Base-by-base conservation (phyloP, 2,113 vertebrate genomes). In the Muntiacus reevesi region DNA sequence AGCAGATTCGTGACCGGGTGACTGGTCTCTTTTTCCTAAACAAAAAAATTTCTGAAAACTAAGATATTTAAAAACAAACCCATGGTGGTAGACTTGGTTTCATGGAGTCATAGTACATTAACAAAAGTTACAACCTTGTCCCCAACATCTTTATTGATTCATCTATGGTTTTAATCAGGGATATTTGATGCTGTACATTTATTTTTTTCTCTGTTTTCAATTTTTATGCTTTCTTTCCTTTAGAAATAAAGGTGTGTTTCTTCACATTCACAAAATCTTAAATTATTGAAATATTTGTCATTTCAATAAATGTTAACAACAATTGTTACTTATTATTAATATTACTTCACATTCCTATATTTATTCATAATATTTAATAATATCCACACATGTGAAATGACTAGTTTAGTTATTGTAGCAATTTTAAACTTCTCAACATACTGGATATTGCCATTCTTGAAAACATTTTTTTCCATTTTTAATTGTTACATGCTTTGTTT, bases 1-100 rank as follows among this genome's bases (percentile, higher is more conserved):
- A 97, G 87, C 96, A 98, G 94, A 98, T 98, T 89, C 91, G 47
- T 23, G 97, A 98, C 25, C 5, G 2, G 25, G 90, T 98, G 3
- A 6, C 94, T 4, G 23, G 64, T 67, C 89, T 97, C 17, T 67
- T 97, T 27, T 95, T 76, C 15, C 78, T 36, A 76, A 91, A 59
- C 7, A 93, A 74, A 47, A 97, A 2, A 15, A 60, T 50, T 84
- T 94, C 43, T 83, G 43, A 81, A 60, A 60, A 92, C 0, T 94
- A 60, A 89, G 84, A 50, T 14, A 71, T 60, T 5, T n/a, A 45
- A 81, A 27, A n/a, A 33, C 3, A 78, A 94, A 71, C 11, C 3
- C 40, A 10, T 21, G 23, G 83, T 83, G 11, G 11, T 9, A 47
- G 5, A 83, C 50, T 85, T 17, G 86, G 9, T 17, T 15, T 78